These are phyloP conservation scores for Conopomorpha cramerella DNA, from an alignment of 1,140 invertebrate genomes.

Conservation along the genomic window DNA sequence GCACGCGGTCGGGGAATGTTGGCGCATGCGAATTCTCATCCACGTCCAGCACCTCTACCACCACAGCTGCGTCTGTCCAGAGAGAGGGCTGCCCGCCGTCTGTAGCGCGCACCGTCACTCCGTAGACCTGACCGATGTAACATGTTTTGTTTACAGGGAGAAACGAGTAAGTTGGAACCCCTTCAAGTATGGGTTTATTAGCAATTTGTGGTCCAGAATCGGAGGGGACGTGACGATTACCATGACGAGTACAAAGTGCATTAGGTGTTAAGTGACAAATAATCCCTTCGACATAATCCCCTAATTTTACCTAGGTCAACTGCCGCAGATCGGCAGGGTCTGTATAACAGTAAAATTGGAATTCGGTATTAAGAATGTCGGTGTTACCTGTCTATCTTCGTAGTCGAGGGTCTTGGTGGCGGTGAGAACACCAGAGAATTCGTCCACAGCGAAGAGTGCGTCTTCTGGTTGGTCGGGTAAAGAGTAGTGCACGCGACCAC, in stretches of 20 bases:
- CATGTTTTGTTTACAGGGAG: no score
- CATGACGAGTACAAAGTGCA: neutral
- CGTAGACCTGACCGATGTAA: slow-evolving; percentile 71
- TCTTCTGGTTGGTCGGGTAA: slow-evolving; percentile 72
- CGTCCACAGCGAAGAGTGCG: slow-evolving; percentile 76
- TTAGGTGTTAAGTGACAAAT: no score
- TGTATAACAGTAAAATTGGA: no score
- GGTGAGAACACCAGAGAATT: slow-evolving; percentile 80
- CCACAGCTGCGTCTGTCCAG: slow-evolving; percentile 74
- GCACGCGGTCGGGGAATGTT: slow-evolving; percentile 79
- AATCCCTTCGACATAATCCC: no score
- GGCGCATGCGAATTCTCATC: slow-evolving; percentile 90
- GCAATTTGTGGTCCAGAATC: no score
- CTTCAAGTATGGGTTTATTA: no score
- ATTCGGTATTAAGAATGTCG: no score
- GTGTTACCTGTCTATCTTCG: slow-evolving; percentile 74
- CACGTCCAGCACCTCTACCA: slow-evolving; percentile 90
- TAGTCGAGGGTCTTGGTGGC: slow-evolving; percentile 80
- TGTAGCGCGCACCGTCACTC: slow-evolving; percentile 78
- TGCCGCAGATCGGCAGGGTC: no score
- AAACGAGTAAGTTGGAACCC: no score
- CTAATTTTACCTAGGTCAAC: no score
- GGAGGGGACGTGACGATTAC: neutral
- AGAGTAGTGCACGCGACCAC: slow-evolving; percentile 76
- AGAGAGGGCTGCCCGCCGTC: slow-evolving; percentile 79